phyloP scores from a whole-genome alignment of 1,140 invertebrate species.

The Scylla paramamosain region DNA sequence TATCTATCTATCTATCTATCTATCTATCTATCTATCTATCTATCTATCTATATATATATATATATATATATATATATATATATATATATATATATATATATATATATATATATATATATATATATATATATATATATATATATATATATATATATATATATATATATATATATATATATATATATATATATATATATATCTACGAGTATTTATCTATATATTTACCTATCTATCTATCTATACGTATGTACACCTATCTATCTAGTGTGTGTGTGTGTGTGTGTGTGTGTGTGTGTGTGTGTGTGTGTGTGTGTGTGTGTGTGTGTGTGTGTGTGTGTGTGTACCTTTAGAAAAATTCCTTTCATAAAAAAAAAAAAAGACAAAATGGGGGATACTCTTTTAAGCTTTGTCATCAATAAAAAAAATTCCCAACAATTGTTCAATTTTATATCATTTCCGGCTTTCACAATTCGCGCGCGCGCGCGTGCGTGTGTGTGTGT shows the following conservation, averaged over 20 bases:
- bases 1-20: constrained; percentile 44
- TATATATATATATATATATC: constrained; percentile 36
- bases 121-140: background rate
- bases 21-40: constrained; percentile 31
- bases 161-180: background rate
- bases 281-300: background rate
- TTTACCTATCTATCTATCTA: constrained; percentile 24
- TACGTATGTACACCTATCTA: no score
- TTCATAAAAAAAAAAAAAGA: no score
- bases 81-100: constrained; percentile 38
- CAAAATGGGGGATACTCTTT: background rate
- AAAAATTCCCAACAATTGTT: constrained; percentile 1
- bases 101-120: background rate
- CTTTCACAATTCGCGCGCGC: background rate
- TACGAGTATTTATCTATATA: constrained; percentile 49
- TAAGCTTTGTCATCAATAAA: background rate
- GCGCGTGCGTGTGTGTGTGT: background rate
- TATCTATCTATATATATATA: background rate
- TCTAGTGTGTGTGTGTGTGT: background rate
- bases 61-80: constrained; percentile 37
- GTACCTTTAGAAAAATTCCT: no score
- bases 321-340: no score
- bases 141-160: constrained; percentile 12
- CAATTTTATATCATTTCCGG: background rate
- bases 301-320: constrained; percentile 25